A percentile compares a stretch with the other conserved stretches of the same genome.
Conservation (phyloP, 2,113 vertebrate genomes). For the Jaculus jaculus region DNA sequence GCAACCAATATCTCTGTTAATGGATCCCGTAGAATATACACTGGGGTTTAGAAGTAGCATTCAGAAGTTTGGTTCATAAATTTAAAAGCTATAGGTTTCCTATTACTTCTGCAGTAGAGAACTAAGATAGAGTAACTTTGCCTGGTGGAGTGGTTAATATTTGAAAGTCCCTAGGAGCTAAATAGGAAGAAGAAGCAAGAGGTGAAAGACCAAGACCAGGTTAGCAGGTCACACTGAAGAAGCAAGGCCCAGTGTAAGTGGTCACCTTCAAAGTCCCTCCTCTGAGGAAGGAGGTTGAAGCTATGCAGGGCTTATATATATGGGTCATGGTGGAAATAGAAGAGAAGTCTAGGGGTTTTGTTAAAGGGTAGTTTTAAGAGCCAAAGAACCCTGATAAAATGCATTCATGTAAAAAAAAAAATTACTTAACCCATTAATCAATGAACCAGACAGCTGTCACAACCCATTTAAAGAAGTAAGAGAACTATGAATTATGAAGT, state of each 20-base stretch:
- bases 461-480: background rate
- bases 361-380: constrained; percentile 13
- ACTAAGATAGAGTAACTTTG: background rate
- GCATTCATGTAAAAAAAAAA: background rate
- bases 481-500: background rate
- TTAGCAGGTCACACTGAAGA: no score
- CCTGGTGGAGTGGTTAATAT: background rate
- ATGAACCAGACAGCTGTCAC: background rate
- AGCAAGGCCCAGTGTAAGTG: background rate
- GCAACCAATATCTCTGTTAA: background rate
- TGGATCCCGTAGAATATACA: background rate
- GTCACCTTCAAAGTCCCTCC: background rate
- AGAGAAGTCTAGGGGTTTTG: background rate
- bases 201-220: background rate
- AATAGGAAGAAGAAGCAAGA: background rate
- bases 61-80: constrained; percentile 13
- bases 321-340: background rate
- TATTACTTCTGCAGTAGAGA: background rate
- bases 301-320: background rate
- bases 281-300: background rate
- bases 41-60: background rate
- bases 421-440: background rate
- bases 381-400: background rate
- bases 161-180: background rate
- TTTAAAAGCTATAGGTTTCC: constrained; percentile 9